Evolutionary conservation across 2,797 vertebrate species (phyloP).

Genomic region (Gymnoscopelus braueri): DNA sequence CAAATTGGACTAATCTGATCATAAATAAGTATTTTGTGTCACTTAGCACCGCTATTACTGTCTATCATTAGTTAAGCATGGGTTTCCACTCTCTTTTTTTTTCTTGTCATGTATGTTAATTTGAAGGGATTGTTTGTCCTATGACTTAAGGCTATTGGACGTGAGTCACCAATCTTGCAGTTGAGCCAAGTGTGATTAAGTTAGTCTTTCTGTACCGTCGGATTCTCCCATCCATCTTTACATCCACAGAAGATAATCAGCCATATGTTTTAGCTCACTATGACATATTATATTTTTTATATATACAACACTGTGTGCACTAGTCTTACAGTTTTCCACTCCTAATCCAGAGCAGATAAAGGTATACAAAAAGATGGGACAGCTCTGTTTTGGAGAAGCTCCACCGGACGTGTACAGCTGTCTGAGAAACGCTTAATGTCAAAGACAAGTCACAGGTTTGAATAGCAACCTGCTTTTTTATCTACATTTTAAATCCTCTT

Average conservation of each 20-base stretch:
- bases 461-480: conserved; percentile 16
- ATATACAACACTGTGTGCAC: no score
- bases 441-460: conserved; percentile 13
- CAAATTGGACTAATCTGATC: not conserved
- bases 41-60: not conserved
- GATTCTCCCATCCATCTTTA: no score
- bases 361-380: not conserved
- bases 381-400: not conserved
- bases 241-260: no score
- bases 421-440: not conserved
- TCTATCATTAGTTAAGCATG: not conserved
- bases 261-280: no score
- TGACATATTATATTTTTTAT: no score
- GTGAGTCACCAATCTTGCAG: no score
- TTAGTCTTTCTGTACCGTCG: no score
- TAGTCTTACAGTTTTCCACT: no score
- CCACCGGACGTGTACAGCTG: conserved; percentile 16
- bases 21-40: not conserved
- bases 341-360: not conserved
- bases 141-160: no score
- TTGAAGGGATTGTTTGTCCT: no score
- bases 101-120: no score
- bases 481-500: conserved; percentile 27
- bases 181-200: no score
- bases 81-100: not conserved